A percentile compares a stretch with the other conserved stretches of the same genome.
These are phyloP conservation scores for Sus cebifrons DNA, from an alignment of 2,797 vertebrate genomes.

Conservation along the genomic window DNA sequence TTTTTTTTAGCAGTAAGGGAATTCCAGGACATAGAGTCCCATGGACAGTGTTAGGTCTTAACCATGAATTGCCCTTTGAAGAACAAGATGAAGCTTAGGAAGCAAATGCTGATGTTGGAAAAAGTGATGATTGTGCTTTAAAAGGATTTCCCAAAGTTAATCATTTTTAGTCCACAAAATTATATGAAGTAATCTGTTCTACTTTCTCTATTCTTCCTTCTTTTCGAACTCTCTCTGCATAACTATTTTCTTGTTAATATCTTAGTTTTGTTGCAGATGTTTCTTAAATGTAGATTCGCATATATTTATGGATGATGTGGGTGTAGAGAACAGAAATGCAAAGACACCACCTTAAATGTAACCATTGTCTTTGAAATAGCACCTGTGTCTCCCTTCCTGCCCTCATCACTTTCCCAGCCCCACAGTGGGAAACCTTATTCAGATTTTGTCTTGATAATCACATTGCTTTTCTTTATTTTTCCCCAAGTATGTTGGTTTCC, in stretches of 20 bases:
- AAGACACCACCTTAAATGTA: neutral
- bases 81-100: neutral
- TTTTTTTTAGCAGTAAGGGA: neutral
- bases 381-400: neutral
- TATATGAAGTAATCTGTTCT: neutral
- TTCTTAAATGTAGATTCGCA: neutral
- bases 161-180: conserved; percentile 10
- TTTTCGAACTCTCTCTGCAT: neutral
- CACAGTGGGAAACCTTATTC: neutral
- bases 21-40: neutral
- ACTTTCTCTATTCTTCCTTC: neutral
- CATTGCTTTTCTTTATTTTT: neutral
- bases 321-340: neutral
- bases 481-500: neutral
- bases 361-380: neutral
- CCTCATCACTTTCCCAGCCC: neutral
- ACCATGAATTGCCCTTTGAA: neutral
- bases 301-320: neutral
- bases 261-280: neutral
- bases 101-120: neutral
- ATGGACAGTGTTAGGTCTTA: neutral
- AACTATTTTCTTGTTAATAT: neutral
- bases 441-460: neutral
- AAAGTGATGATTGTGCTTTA: neutral
- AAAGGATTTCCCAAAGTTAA: neutral